These are phyloP conservation scores for Netelia inedita DNA, from an alignment of 2,888 invertebrate species.

Conservation along the genomic window DNA sequence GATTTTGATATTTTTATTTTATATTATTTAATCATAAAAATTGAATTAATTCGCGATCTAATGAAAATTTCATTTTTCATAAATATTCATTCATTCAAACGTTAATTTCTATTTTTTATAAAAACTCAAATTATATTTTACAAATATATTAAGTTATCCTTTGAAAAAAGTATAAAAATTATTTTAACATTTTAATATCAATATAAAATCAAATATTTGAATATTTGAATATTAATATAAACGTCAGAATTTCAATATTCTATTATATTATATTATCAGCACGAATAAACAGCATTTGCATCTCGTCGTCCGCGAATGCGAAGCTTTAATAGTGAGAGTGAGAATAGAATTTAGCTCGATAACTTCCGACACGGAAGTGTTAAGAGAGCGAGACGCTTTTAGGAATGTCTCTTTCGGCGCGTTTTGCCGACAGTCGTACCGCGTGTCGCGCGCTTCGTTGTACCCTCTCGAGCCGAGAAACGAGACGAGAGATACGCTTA, in stretches of 20 bases:
- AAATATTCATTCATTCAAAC: neutral
- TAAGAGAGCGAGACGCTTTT: conserved; percentile 13
- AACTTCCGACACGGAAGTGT: conserved; percentile 56
- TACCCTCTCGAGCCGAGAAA: conserved; percentile 32
- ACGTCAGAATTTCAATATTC: no score
- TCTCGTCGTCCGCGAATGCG: no score
- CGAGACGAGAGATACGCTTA: conserved; percentile 12
- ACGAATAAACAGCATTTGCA: no score
- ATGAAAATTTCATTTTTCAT: no score
- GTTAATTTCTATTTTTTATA: neutral
- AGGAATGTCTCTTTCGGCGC: conserved; percentile 30
- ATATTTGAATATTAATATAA: no score
- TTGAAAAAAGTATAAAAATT: neutral
- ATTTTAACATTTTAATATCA: neutral
- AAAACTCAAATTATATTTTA: neutral
- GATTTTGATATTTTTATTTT: no score
- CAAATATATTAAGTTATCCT: neutral
- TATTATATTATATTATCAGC: no score
- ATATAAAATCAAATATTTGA: no score
- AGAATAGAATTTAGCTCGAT: conserved; percentile 14
- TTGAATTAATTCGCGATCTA: no score
- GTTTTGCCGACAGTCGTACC: conserved; percentile 1
- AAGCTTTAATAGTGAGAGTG: neutral
- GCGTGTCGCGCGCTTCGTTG: conserved; percentile 56
- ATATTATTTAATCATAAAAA: no score